These are phyloP conservation scores for Pemphigus obesinymphae DNA, from an alignment of 1,140 invertebrate genomes.

Conservation along the genomic window DNA sequence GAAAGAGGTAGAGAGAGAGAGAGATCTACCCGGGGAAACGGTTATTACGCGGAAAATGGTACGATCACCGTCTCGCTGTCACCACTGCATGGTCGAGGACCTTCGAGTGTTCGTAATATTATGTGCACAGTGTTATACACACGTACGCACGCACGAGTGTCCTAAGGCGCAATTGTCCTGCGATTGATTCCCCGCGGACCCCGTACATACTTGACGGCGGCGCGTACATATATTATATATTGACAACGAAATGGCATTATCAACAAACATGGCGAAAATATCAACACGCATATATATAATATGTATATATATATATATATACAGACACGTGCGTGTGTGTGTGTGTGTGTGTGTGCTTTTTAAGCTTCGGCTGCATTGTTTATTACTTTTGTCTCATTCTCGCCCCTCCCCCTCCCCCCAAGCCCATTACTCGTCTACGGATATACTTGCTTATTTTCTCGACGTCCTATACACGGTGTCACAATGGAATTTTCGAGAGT, in stretches of 20 bases:
- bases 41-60: too few species aligned
- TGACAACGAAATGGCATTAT: neutral
- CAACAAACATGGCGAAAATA: neutral
- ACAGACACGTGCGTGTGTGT: neutral
- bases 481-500: too few species aligned
- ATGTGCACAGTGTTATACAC: neutral
- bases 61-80: neutral
- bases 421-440: too few species aligned
- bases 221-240: too few species aligned
- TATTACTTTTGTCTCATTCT: neutral
- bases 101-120: neutral
- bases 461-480: neutral
- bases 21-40: too few species aligned
- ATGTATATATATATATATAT: neutral
- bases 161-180: constrained; percentile 11
- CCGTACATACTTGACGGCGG: neutral
- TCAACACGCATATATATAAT: too few species aligned
- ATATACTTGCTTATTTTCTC: neutral
- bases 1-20: too few species aligned
- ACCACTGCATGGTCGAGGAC: neutral
- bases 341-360: neutral
- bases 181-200: neutral
- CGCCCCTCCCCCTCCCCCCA: neutral
- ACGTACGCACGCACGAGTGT: neutral
- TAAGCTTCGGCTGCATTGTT: neutral